Base-by-base conservation (phyloP, 2,797 vertebrate species). In the Sebastes matsubarae region DNA sequence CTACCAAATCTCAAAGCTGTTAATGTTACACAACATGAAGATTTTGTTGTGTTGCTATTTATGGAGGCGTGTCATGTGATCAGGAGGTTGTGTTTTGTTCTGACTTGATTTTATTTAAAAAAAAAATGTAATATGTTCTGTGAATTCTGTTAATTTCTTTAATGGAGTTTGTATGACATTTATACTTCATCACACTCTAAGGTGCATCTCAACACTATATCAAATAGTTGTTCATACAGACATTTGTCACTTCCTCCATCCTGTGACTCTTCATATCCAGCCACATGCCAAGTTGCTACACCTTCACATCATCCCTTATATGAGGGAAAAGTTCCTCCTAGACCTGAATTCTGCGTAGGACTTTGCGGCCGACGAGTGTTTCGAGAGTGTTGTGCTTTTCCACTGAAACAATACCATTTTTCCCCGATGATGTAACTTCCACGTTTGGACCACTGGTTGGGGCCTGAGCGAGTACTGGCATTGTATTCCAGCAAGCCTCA, bases 401-500 rank as follows among this genome's bases (percentile, higher is more conserved):
- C 90, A 92, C 57, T 87, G 68, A 95, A 95, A 96, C 95, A 95
- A 96, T 96, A 91, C 93, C 78, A 95, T 96, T 96, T 95, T 95
- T 95, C 84, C 79, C 84, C 67, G 69, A 91, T 96, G 96, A 96
- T 96, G 95, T 95, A 95, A 96, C 95, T 95, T 95, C 96, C 95
- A 93, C 82, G 80, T 91, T 95, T 87, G 92, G 91, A 93, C 90
- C 90, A 75, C 88, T 90, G 92, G 92, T 92, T 80, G 93, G 90
- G 91, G 92, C 89, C 92, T 85, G 90, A 88, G 91, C 88, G 92
- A 95, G 94, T 93, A 92, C 92, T 93, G 93, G 96, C 96, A 98
- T 98, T 99, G 97, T 99, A 95, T 97, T 98, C 96, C 95, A 97
- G 94, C 95, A 93, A 94, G 96, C 91, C 96, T 95, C 98, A 99